phyloP scores from a whole-genome alignment of 2,797 vertebrate species.

The Mus spretus region DNA sequence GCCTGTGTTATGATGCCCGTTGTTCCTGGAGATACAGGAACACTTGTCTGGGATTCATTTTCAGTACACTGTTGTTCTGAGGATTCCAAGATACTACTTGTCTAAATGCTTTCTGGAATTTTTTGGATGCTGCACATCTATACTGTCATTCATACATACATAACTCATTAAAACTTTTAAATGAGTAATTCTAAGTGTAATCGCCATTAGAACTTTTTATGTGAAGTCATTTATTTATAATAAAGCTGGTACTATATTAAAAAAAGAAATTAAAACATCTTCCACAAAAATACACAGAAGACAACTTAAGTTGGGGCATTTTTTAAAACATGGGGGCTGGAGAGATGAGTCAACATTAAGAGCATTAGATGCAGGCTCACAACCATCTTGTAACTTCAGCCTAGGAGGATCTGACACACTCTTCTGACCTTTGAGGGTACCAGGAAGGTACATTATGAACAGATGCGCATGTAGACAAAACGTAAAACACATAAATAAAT shows the following conservation, averaged over 20 bases:
- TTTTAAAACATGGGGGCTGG: not conserved
- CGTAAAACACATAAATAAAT: too few relatives aligned
- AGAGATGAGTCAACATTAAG: not conserved
- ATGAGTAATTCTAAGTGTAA: not conserved
- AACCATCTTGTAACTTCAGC: not conserved
- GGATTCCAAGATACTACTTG: not conserved
- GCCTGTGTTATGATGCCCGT: not conserved
- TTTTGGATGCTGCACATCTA: not conserved
- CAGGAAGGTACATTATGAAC: not conserved
- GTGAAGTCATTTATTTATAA: conserved; percentile 45
- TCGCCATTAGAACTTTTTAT: not conserved
- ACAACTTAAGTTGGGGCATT: conserved; percentile 22
- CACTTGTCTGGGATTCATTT: not conserved
- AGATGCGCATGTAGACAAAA: not conserved
- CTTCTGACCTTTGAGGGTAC: not conserved
- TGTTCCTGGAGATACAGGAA: not conserved
- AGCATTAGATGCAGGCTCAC: not conserved
- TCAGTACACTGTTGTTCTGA: not conserved
- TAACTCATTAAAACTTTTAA: not conserved
- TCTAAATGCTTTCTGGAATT: conserved; percentile 19
- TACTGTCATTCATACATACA: not conserved
- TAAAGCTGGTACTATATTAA: not conserved
- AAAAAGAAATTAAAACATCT: not conserved
- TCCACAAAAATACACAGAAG: conserved; percentile 31
- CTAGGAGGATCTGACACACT: not conserved